A percentile compares a stretch with the other conserved stretches of the same genome.
Evolutionary conservation across 1,140 invertebrate species (phyloP).

Genomic region (Eueides isabella): DNA sequence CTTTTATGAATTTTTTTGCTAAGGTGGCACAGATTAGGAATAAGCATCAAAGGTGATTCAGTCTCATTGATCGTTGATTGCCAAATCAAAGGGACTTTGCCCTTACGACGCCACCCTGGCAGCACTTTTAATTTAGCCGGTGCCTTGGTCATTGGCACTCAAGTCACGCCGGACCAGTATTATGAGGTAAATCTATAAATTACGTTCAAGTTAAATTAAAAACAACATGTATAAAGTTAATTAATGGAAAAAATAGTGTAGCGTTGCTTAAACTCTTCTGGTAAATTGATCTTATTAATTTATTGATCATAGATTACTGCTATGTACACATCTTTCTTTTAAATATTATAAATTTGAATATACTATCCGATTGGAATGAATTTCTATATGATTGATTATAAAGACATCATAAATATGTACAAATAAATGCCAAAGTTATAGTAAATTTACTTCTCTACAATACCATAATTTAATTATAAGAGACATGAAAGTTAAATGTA

Average conservation of each 20-base stretch:
- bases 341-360: too few relatives aligned
- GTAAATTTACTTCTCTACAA: not conserved
- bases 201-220: not conserved
- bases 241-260: not conserved
- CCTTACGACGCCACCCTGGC: slow-evolving; percentile 82
- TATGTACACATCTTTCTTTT: too few relatives aligned
- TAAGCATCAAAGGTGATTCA: slow-evolving; percentile 90
- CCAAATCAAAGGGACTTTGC: slow-evolving; percentile 82
- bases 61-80: slow-evolving; percentile 89
- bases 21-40: slow-evolving; percentile 90
- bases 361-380: too few relatives aligned
- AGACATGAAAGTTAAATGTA: not conserved
- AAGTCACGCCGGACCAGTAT: slow-evolving; percentile 86
- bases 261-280: not conserved
- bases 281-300: too few relatives aligned
- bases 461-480: not conserved
- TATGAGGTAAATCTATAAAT: slow-evolving; percentile 82
- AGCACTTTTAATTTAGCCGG: slow-evolving; percentile 86
- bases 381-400: too few relatives aligned
- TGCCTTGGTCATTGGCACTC: slow-evolving; percentile 88
- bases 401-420: not conserved
- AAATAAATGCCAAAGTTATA: not conserved
- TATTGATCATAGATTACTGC: too few relatives aligned
- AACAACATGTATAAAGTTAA: not conserved
- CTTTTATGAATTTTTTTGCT: not conserved